phyloP scores from a whole-genome alignment of 2,888 invertebrate species.

The Desoria tigrina region DNA sequence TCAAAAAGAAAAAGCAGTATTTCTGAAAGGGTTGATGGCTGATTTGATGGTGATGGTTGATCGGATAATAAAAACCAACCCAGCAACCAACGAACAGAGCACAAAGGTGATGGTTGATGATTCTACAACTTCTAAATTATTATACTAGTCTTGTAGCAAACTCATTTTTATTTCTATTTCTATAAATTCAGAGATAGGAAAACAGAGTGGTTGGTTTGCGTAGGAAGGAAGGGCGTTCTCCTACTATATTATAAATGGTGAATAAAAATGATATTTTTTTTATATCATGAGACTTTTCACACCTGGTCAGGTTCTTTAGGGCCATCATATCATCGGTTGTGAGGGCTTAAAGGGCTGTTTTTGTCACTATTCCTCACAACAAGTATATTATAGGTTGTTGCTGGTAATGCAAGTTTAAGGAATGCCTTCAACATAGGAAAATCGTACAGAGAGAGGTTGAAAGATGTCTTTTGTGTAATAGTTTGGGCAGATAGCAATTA shows the following conservation, averaged over 20 bases:
- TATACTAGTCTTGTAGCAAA: no score
- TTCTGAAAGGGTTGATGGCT: not conserved
- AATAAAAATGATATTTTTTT: not conserved
- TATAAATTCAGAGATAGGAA: no score
- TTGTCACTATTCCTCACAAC: not conserved
- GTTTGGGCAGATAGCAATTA: constrained; percentile 45
- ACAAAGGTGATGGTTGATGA: constrained; percentile 8
- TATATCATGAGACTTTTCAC: constrained; percentile 10
- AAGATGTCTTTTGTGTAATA: constrained; percentile 8
- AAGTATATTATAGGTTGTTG: no score
- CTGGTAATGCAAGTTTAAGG: no score
- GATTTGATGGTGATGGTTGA: no score
- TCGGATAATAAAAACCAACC: constrained; percentile 1
- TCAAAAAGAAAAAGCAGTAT: constrained; percentile 7
- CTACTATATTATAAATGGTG: constrained; percentile 4
- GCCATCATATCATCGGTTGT: constrained; percentile 1
- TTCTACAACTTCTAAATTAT: no score
- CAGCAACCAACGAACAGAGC: not conserved
- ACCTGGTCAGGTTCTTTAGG: constrained; percentile 1
- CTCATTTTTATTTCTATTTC: no score
- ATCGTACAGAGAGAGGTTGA: not conserved
- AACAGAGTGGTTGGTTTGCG: constrained; percentile 4
- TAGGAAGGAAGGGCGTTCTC: constrained; percentile 45
- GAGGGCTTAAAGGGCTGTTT: not conserved
- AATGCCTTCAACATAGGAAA: no score